phyloP scores from a whole-genome alignment of 2,113 vertebrate genomes.

The Crotalus horridus region DNA sequence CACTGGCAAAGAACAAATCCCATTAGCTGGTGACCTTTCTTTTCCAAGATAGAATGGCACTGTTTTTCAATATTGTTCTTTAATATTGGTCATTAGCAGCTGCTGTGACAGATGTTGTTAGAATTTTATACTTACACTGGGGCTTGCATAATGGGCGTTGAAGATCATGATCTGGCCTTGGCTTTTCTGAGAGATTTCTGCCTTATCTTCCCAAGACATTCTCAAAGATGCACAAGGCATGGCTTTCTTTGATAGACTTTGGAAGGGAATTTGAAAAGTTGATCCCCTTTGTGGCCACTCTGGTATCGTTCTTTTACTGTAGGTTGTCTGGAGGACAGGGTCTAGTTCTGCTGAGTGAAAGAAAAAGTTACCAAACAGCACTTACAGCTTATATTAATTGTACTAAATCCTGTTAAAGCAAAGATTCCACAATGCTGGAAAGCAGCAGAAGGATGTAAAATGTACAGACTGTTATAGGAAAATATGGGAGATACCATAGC shows the following conservation, averaged over 20 bases:
- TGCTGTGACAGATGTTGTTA: neutral
- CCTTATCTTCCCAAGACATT: neutral
- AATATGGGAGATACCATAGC: neutral
- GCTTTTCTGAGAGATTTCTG: neutral
- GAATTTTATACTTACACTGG: neutral
- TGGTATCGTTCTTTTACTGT: neutral
- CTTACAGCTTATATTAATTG: neutral
- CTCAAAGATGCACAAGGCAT: neutral
- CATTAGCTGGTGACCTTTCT: constrained; percentile 23
- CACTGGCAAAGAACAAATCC: constrained; percentile 12
- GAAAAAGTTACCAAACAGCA: neutral
- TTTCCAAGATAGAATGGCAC: constrained; percentile 9
- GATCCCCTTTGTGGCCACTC: neutral
- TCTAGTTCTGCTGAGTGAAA: neutral
- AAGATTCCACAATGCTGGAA: neutral
- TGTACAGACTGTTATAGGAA: neutral
- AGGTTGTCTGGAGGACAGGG: neutral
- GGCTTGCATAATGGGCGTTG: neutral
- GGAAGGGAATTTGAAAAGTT: neutral
- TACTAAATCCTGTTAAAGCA: neutral
- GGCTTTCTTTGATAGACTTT: neutral
- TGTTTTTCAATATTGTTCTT: neutral
- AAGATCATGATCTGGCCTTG: neutral
- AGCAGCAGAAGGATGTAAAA: neutral
- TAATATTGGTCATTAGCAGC: neutral